Conservation (phyloP, 2,113 vertebrate genomes). For the Mormyrus lacerda region DNA sequence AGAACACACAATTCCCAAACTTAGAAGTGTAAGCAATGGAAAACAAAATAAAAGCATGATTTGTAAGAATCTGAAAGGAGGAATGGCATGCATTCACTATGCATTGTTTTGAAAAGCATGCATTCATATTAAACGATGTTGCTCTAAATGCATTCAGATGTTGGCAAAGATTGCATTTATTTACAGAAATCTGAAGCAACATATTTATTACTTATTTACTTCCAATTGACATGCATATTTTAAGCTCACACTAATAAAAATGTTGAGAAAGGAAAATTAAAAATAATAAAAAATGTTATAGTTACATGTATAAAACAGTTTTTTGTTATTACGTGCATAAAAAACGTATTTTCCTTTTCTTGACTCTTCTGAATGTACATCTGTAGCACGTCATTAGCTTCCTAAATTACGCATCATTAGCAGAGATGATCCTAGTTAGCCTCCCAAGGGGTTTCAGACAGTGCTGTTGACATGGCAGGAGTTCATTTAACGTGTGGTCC, state of each 20-base stretch:
- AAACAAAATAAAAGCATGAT: neutral
- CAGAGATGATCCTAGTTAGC: slow-evolving; percentile 55
- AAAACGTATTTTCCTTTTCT: slow-evolving; percentile 28
- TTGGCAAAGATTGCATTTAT: neutral
- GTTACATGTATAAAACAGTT: neutral
- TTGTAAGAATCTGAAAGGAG: neutral
- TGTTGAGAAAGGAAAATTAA: neutral
- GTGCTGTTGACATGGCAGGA: slow-evolving; percentile 31
- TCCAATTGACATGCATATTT: neutral
- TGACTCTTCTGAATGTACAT: slow-evolving; percentile 48
- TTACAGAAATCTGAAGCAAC: neutral
- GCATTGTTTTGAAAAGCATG: neutral
- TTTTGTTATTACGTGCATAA: neutral
- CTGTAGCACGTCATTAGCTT: slow-evolving; percentile 58
- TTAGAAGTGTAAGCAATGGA: neutral
- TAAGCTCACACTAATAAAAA: neutral
- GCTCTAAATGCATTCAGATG: neutral
- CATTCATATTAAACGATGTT: neutral
- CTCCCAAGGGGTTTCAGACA: slow-evolving; percentile 45
- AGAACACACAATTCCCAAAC: neutral
- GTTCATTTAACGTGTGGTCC: slow-evolving; percentile 42
- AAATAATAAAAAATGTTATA: too few relatives aligned
- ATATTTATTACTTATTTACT: neutral
- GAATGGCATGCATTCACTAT: neutral
- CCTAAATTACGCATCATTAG: slow-evolving; percentile 61